Conservation (phyloP, 2,888 invertebrate species). For the Bhutanitis thaidina region DNA sequence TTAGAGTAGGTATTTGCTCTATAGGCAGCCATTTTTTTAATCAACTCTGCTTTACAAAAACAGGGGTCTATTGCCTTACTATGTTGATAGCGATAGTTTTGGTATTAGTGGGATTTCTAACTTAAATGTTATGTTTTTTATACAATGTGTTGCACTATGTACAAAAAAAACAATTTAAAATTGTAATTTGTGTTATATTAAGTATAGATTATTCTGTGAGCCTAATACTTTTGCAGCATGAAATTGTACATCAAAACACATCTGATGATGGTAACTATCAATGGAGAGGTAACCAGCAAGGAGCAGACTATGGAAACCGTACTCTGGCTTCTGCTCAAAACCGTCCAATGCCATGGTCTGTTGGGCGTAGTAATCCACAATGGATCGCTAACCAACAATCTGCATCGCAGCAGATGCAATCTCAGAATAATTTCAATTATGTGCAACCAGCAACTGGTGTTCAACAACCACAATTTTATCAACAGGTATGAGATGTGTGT, state of each 20-base stretch:
- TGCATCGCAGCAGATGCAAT: neutral
- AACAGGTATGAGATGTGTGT: constrained; percentile 1
- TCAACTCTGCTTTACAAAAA: no score
- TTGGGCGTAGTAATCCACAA: neutral
- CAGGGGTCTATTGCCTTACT: no score
- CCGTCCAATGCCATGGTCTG: neutral
- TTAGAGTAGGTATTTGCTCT: no score
- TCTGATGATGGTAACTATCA: constrained; percentile 3
- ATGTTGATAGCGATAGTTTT: no score
- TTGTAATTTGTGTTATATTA: no score
- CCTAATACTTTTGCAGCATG: neutral
- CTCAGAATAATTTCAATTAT: constrained; percentile 5
- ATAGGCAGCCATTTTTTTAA: no score
- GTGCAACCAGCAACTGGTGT: neutral
- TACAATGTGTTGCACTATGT: no score
- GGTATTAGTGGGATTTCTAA: no score
- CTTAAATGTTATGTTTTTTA: no score
- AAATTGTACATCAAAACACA: constrained; percentile 1
- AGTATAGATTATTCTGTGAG: no score
- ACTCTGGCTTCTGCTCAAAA: neutral
- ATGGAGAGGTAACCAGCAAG: constrained; percentile 9
- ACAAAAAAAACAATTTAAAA: no score
- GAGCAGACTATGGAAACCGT: neutral
- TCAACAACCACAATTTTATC: neutral
- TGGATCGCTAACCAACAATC: constrained; percentile 6